phyloP scores from a whole-genome alignment of 2,113 vertebrate species.

The Rutilus rutilus region DNA sequence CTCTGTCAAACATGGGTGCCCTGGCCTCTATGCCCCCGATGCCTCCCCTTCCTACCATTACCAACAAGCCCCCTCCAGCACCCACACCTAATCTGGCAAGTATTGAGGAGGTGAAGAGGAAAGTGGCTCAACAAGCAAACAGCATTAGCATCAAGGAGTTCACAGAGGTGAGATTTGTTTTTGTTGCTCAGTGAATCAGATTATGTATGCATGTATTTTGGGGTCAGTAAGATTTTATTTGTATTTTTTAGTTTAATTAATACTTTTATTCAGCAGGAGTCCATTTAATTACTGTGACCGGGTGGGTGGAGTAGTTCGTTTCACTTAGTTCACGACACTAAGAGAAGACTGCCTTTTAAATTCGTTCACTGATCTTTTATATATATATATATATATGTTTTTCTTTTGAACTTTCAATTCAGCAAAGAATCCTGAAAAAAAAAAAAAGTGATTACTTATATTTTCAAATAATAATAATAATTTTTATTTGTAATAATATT shows the following conservation, averaged over 20 bases:
- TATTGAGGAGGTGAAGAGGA: constrained; percentile 86
- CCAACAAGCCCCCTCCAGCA: constrained; percentile 79
- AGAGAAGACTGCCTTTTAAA: too few species aligned
- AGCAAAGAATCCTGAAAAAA: too few species aligned
- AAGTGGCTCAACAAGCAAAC: constrained; percentile 91
- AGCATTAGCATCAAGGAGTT: constrained; percentile 96
- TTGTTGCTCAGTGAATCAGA: neutral
- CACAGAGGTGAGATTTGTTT: constrained; percentile 85
- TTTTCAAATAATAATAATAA: too few species aligned
- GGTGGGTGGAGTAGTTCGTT: too few species aligned
- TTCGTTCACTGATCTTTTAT: too few species aligned
- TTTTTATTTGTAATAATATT: too few species aligned
- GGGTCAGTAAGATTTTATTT: neutral
- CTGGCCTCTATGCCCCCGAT: constrained; percentile 78
- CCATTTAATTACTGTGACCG: neutral
- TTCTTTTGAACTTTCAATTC: too few species aligned
- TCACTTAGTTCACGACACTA: too few species aligned
- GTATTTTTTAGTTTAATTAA: neutral
- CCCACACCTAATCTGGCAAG: constrained; percentile 77
- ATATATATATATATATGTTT: too few species aligned
- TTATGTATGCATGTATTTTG: neutral
- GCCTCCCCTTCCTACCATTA: constrained; percentile 79
- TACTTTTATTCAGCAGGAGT: neutral
- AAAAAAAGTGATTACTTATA: too few species aligned
- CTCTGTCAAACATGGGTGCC: constrained; percentile 81